Percentiles rank a stretch among this genome's conserved stretches.
Conservation (phyloP, 1,140 invertebrate genomes). For the Cecropterus lyciades region DNA sequence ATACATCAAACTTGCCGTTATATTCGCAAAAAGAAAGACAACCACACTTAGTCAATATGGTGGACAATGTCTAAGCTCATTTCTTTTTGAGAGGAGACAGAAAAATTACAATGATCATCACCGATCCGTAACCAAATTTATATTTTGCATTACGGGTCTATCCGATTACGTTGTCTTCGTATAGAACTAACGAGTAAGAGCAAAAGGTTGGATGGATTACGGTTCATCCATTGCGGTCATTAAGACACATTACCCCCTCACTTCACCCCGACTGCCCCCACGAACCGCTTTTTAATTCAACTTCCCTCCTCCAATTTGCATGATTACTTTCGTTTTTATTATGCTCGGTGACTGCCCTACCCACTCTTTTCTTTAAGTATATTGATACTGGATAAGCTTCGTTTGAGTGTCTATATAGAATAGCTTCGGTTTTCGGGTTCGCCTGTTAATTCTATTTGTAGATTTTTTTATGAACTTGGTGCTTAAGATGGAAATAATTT, state of each 20-base stretch:
- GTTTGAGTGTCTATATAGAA: conserved; percentile 1
- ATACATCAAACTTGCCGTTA: too few relatives aligned
- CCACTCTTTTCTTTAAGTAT: conserved; percentile 38
- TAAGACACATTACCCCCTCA: conserved; percentile 68
- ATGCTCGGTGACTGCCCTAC: conserved; percentile 51
- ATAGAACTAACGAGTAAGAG: conserved; percentile 46
- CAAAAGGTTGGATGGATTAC: conserved; percentile 64
- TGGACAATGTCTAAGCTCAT: too few relatives aligned
- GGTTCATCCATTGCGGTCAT: conserved; percentile 75
- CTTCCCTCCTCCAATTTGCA: conserved; percentile 80
- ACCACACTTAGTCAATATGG: too few relatives aligned
- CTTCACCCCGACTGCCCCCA: conserved; percentile 38
- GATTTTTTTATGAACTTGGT: background rate
- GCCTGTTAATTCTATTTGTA: background rate
- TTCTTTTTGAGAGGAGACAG: too few relatives aligned
- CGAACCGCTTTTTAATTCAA: conserved; percentile 78
- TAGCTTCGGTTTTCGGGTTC: conserved; percentile 1
- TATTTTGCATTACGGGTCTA: too few relatives aligned
- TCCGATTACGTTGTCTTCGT: background rate
- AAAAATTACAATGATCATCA: too few relatives aligned
- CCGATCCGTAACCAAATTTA: too few relatives aligned
- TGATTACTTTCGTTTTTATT: conserved; percentile 82
- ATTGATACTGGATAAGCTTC: conserved; percentile 41
- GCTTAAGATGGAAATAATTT: background rate
- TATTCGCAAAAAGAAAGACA: too few relatives aligned